Evolutionary conservation across 2,888 invertebrate genomes (phyloP).

Genomic region (Drosophila kanekoi): DNA sequence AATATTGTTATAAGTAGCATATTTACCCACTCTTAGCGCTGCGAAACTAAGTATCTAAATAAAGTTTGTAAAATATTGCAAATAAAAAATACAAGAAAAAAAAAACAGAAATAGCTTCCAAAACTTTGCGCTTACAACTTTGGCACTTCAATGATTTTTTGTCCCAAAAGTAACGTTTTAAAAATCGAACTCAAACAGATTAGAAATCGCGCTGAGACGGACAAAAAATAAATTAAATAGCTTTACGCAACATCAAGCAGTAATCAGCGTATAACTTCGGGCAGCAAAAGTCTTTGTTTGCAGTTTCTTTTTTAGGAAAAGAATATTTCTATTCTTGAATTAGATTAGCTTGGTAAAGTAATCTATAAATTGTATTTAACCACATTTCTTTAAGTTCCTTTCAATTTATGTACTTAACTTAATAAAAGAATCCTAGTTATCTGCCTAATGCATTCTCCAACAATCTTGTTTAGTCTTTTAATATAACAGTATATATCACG

Average conservation of each 20-base stretch:
- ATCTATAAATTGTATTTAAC: too few relatives aligned
- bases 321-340: too few relatives aligned
- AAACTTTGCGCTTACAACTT: constrained; percentile 36
- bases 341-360: too few relatives aligned
- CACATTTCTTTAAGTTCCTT: too few relatives aligned
- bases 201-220: neutral
- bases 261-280: constrained; percentile 11
- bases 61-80: constrained; percentile 46
- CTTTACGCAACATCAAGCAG: constrained; percentile 16
- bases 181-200: constrained; percentile 26
- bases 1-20: constrained; percentile 57
- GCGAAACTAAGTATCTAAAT: constrained; percentile 18
- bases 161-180: constrained; percentile 11
- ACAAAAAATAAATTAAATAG: constrained; percentile 3
- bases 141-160: constrained; percentile 2
- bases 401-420: too few relatives aligned
- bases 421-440: too few relatives aligned
- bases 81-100: constrained; percentile 9
- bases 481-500: too few relatives aligned
- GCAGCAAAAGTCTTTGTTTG: too few relatives aligned
- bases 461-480: too few relatives aligned
- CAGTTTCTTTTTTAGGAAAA: too few relatives aligned
- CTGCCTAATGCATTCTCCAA: too few relatives aligned
- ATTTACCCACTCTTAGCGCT: constrained; percentile 48
- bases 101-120: neutral